These are phyloP conservation scores for Capitulum mitella DNA, from an alignment of 2,888 invertebrate species.

Conservation along the genomic window DNA sequence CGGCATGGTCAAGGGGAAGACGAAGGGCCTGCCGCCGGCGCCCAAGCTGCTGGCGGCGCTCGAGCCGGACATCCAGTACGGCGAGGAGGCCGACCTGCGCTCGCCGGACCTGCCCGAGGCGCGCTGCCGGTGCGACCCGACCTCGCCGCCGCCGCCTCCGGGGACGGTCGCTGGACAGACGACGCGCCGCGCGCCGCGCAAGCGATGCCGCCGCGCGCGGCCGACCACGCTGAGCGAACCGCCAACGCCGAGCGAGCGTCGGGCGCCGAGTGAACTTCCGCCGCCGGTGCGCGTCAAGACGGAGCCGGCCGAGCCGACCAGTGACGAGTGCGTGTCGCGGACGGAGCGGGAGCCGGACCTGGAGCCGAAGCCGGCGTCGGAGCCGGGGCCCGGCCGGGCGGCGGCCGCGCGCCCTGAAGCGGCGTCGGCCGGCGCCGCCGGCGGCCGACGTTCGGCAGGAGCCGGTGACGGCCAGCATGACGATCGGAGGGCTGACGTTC, in stretches of 20 bases:
- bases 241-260: neutral
- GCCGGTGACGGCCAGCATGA: neutral
- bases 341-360: neutral
- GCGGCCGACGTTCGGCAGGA: neutral
- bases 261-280: too few species aligned
- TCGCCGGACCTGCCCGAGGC: conserved; percentile 15
- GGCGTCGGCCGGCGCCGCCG: neutral
- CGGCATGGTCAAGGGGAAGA: conserved; percentile 13
- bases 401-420: neutral
- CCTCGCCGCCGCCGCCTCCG: conserved; percentile 2
- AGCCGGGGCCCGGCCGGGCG: neutral
- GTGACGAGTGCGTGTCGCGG: neutral
- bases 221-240: neutral
- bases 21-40: neutral
- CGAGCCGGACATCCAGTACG: conserved; percentile 13
- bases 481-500: neutral
- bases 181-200: neutral
- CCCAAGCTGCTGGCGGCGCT: neutral
- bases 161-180: neutral
- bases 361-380: too few species aligned
- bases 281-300: neutral
- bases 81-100: neutral
- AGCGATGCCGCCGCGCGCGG: neutral
- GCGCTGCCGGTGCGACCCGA: neutral
- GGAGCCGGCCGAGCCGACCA: neutral